Conservation (phyloP, 1,140 invertebrate species). For the Chrysoperla carnea region DNA sequence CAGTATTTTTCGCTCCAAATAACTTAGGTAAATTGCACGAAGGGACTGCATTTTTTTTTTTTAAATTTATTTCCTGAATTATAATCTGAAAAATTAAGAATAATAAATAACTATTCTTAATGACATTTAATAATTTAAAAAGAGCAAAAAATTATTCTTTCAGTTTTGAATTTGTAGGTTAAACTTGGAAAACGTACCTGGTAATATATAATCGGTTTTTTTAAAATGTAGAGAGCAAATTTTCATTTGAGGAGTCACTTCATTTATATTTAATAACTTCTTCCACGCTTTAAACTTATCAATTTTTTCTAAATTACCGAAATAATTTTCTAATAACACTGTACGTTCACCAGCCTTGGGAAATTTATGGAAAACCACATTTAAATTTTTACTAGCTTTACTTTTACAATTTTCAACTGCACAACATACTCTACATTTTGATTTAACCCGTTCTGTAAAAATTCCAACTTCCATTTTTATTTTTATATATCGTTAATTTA, state of each 20-base stretch:
- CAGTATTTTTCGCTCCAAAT: too few species aligned
- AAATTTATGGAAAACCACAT: constrained; percentile 5
- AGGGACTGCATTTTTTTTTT: too few species aligned
- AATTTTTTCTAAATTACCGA: constrained; percentile 4
- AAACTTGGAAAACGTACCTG: constrained; percentile 3
- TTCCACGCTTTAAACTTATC: background rate
- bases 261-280: too few species aligned
- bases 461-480: too few species aligned
- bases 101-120: too few species aligned
- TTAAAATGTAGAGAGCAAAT: constrained; percentile 3
- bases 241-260: background rate
- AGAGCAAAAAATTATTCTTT: constrained; percentile 13
- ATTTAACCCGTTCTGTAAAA: background rate
- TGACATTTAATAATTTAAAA: too few species aligned
- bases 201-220: constrained; percentile 5
- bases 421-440: background rate
- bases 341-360: background rate
- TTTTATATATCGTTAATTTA: too few species aligned
- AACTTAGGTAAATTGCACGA: too few species aligned
- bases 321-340: constrained; percentile 1
- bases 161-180: constrained; percentile 9
- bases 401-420: background rate
- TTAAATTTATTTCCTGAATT: too few species aligned
- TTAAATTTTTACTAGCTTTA: background rate
- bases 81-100: too few species aligned